Percentiles rank a stretch among this genome's conserved stretches.
These are phyloP conservation scores for Tragelaphus oryx DNA, from an alignment of 2,797 vertebrate genomes.

Conservation along the genomic window DNA sequence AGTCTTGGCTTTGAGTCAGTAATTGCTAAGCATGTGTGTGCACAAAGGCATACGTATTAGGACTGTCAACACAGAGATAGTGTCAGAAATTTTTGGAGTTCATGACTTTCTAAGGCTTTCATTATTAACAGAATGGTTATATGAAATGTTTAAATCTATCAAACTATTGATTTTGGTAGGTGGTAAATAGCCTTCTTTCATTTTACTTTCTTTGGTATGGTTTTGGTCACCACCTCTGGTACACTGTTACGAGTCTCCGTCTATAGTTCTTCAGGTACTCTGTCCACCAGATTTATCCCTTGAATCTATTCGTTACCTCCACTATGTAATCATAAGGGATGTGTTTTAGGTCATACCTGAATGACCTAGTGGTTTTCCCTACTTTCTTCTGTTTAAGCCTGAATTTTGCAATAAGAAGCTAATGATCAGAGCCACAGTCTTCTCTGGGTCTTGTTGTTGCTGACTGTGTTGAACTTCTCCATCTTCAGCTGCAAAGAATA, in stretches of 20 bases:
- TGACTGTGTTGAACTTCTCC: not conserved
- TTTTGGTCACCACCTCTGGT: not conserved
- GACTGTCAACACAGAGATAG: not conserved
- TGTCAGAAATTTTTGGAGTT: not conserved
- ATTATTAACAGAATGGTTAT: not conserved
- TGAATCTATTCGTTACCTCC: not conserved
- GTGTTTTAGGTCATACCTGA: not conserved
- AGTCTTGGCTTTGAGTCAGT: constrained; percentile 19
- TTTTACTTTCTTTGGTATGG: not conserved
- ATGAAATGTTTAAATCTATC: not conserved
- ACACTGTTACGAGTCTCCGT: not conserved
- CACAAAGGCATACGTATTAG: not conserved
- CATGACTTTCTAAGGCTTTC: not conserved
- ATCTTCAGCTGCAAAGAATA: not conserved
- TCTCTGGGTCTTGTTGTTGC: not conserved
- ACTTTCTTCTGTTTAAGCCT: not conserved
- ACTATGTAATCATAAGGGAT: not conserved
- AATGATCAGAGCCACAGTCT: not conserved
- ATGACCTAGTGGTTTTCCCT: not conserved
- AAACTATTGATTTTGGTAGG: not conserved
- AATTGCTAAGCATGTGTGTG: not conserved
- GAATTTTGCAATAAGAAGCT: not conserved
- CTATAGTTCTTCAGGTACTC: not conserved
- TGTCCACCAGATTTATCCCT: not conserved
- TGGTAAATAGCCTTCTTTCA: not conserved